Evolutionary conservation across 1,140 invertebrate genomes (phyloP).

Genomic region (Pogonus chalceus): DNA sequence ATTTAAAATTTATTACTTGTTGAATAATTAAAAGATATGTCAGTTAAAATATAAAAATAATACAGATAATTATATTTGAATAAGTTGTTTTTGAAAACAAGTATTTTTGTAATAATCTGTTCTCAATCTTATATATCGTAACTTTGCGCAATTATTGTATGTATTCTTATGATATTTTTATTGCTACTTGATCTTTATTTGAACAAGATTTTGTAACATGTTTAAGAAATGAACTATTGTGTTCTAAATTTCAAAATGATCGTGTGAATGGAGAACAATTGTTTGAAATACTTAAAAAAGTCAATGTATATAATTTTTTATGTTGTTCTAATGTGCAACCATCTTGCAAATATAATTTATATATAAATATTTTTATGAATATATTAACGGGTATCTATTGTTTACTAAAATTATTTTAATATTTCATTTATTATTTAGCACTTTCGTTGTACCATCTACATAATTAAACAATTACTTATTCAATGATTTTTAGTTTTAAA

Average conservation of each 20-base stretch:
- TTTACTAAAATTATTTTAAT: not conserved
- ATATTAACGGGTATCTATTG: not conserved
- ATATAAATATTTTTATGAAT: not conserved
- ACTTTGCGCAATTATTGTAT: not conserved
- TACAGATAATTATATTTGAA: too few species aligned
- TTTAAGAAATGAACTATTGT: not conserved
- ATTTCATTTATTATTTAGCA: not conserved
- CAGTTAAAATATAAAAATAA: too few species aligned
- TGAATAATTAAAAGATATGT: too few species aligned
- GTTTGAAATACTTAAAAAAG: not conserved
- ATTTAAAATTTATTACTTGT: too few species aligned
- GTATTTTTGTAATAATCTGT: too few species aligned
- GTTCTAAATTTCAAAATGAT: not conserved
- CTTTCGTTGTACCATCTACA: not conserved
- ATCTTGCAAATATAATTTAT: not conserved
- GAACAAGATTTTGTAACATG: slow-evolving; percentile 3
- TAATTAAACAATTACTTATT: slow-evolving; percentile 4
- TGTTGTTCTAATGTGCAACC: not conserved
- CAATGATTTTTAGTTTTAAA: not conserved
- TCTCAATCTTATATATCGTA: too few species aligned
- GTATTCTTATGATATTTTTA: slow-evolving; percentile 1
- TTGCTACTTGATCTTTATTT: not conserved
- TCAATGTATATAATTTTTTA: not conserved
- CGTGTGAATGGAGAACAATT: not conserved
- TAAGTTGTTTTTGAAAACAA: too few species aligned